Percentiles rank a stretch among this genome's conserved stretches.
These are phyloP conservation scores for Terrapene triunguis DNA, from an alignment of 2,113 vertebrate genomes.

Conservation along the genomic window DNA sequence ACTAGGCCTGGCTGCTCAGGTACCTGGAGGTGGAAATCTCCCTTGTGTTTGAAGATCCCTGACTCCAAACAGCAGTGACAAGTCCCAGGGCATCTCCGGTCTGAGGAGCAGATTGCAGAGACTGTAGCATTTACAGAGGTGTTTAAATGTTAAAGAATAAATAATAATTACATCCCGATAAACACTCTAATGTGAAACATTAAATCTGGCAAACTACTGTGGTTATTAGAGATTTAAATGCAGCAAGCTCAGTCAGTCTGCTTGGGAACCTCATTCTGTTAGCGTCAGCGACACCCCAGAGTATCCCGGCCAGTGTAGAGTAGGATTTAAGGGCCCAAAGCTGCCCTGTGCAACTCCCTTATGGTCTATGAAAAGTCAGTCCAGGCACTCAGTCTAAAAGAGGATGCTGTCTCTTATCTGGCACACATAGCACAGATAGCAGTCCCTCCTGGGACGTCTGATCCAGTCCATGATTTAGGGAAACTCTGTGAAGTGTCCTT, in stretches of 20 bases:
- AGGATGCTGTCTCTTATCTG: not conserved
- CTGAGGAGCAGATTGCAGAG: not conserved
- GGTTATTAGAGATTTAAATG: not conserved
- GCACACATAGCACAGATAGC: too few relatives aligned
- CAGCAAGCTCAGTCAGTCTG: not conserved
- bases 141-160: not conserved
- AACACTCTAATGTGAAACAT: not conserved
- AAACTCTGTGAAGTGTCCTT: not conserved
- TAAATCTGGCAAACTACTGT: not conserved
- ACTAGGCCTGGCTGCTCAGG: not conserved
- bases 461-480: not conserved
- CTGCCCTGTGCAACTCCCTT: not conserved
- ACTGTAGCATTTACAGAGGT: not conserved
- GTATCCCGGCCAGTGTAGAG: not conserved
- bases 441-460: not conserved
- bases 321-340: not conserved
- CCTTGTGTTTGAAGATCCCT: not conserved
- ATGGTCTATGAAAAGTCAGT: not conserved
- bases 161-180: slow-evolving; percentile 1
- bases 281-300: not conserved
- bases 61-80: not conserved
- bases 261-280: not conserved
- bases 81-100: not conserved
- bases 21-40: not conserved
- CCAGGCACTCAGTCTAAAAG: not conserved